Base-by-base conservation (phyloP, 1,140 invertebrate genomes). In the Thrips palmi region DNA sequence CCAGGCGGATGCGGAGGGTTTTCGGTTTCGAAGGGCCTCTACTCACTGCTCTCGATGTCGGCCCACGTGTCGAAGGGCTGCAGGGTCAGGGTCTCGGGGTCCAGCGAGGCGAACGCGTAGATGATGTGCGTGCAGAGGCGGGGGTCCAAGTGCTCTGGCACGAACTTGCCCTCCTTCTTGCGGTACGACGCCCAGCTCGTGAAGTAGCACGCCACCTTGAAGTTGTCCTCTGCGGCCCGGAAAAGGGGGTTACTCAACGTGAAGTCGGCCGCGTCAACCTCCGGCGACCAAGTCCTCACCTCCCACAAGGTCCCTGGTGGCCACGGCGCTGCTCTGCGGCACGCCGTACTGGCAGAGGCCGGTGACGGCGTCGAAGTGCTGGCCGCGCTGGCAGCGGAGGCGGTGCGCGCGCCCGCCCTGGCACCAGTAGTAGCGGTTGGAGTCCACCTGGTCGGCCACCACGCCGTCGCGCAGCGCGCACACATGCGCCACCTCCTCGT, bases 171-270 rank as follows among this genome's bases (percentile, higher is more conserved):
- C 39, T 78, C 74, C 0, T 65, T 74, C 46, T 80, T 78, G 30
- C 87, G 65, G 50, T 87, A 85, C 51, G 82, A 74, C 0, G 84
- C 71, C 86, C 86, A 91, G 47, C 77, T 89, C 1, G 83, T 83
- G 47, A 87, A 66, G 48, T 89, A 89, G 54, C 87, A 92, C 0
- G 88, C 68, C 0, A 91, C 72, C 43, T 65, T 65, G 3, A 58
- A 54, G 2, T 48, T 49, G 15, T 52, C 43, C 1, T 54, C 52
- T 41, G 34, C 18, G n/a, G n/a, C n/a, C n/a, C n/a, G n/a, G n/a
- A n/a, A 30, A 3, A 4, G 8, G 38, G 24, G 7, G 10, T 39
- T 2, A 39, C 10, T 4, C 32, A 31, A 12, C 29, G 38, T 31
- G 29, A 39, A 4, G 38, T 14, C n/a, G 25, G n/a, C 25, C n/a